These are phyloP conservation scores for Pseudoatta argentina DNA, from an alignment of 1,140 invertebrate species.

Conservation along the genomic window DNA sequence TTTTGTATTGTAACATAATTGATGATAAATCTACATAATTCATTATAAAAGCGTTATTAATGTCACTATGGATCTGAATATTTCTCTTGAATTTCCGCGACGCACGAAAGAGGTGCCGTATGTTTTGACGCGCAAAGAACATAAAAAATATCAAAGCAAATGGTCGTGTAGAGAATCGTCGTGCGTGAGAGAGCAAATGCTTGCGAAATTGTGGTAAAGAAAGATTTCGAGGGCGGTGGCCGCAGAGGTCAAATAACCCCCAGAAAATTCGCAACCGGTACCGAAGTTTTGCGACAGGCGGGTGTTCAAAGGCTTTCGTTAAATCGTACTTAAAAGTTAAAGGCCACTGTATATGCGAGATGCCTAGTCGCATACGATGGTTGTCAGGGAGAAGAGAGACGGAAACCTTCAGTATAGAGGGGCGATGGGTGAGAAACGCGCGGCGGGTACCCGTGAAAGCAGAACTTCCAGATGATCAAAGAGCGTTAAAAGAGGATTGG, in stretches of 20 bases:
- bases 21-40: background rate
- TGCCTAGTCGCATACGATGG: constrained; percentile 15
- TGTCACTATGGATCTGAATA: background rate
- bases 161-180: background rate
- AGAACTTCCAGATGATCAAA: constrained; percentile 76
- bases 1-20: background rate
- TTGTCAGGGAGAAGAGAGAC: background rate
- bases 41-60: background rate
- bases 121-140: constrained; percentile 25
- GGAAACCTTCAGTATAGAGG: background rate
- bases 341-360: constrained; percentile 54
- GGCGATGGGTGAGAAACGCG: constrained; percentile 57
- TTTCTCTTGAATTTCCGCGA: background rate
- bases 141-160: constrained; percentile 52
- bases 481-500: constrained; percentile 77
- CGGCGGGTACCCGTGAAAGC: constrained; percentile 70
- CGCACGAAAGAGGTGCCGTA: background rate
- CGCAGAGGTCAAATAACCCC: constrained; percentile 64
- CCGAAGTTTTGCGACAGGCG: constrained; percentile 32
- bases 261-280: background rate
- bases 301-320: constrained; percentile 75
- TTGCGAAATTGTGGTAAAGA: background rate
- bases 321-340: constrained; percentile 77
- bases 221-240: constrained; percentile 31
- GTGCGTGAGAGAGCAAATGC: background rate